phyloP scores from a whole-genome alignment of 2,888 invertebrate genomes.

The Sabellastarte sp. region DNA sequence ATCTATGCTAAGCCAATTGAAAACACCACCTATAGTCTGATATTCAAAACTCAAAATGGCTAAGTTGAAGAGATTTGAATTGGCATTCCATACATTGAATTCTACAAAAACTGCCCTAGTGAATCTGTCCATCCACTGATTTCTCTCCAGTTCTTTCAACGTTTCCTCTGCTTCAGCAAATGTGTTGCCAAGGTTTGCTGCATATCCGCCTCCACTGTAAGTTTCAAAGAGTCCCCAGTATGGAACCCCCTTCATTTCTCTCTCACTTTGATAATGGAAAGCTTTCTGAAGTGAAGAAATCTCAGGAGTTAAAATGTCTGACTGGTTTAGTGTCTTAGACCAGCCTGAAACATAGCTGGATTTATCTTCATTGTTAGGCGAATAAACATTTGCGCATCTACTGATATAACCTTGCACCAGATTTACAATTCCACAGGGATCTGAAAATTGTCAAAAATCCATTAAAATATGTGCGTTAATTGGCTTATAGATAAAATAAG shows the following conservation, averaged over 20 bases:
- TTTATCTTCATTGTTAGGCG: neutral
- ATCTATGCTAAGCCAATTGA: neutral
- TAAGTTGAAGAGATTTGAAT: conserved; percentile 40
- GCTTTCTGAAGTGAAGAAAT: neutral
- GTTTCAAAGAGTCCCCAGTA: conserved; percentile 31
- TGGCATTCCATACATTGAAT: conserved; percentile 44
- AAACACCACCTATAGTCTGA: conserved; percentile 13
- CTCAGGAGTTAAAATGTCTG: neutral
- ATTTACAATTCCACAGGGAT: neutral
- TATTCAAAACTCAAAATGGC: conserved; percentile 40
- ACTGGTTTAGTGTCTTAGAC: neutral
- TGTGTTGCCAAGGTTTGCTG: conserved; percentile 33
- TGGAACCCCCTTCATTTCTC: conserved; percentile 9
- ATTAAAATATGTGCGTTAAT: too few species aligned
- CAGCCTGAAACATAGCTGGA: neutral
- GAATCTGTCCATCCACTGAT: conserved; percentile 41
- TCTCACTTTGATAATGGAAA: neutral
- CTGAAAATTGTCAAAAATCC: too few species aligned
- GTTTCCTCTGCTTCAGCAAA: conserved; percentile 17
- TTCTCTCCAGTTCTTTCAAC: conserved; percentile 20
- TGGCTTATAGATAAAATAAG: too few species aligned
- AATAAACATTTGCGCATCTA: neutral
- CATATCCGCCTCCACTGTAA: conserved; percentile 45
- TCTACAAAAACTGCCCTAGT: conserved; percentile 43
- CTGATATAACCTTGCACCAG: neutral